Conservation (phyloP, 1,140 invertebrate genomes). For the Tetranychus cinnabarinus region DNA sequence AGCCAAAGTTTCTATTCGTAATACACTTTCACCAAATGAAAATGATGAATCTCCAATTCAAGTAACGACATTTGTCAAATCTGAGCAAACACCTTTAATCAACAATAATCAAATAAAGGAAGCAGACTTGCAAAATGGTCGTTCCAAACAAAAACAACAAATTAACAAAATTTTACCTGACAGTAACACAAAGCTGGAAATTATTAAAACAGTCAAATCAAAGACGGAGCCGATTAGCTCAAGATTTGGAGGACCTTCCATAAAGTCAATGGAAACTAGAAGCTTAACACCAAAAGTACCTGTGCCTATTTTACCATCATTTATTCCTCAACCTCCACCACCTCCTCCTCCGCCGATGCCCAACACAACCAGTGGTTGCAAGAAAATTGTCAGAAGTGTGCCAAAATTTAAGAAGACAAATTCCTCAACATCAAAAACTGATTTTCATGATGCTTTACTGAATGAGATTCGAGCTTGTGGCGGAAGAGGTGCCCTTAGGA, state of each 20-base stretch:
- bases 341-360: neutral
- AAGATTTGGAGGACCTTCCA: neutral
- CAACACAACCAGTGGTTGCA: neutral
- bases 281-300: neutral
- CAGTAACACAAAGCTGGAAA: neutral
- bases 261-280: neutral
- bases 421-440: neutral
- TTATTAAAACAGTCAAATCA: neutral
- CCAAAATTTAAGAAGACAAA: neutral
- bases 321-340: neutral
- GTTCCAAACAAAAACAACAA: neutral
- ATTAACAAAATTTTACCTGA: neutral
- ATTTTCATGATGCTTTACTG: constrained; percentile 1
- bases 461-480: neutral
- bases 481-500: neutral
- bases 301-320: no score
- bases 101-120: neutral
- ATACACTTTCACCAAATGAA: neutral
- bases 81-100: neutral
- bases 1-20: neutral
- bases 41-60: neutral
- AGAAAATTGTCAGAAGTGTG: neutral
- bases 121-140: neutral
- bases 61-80: neutral
- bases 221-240: neutral